Base-by-base conservation (phyloP, 2,888 invertebrate genomes). In the Melipona bicolor region DNA sequence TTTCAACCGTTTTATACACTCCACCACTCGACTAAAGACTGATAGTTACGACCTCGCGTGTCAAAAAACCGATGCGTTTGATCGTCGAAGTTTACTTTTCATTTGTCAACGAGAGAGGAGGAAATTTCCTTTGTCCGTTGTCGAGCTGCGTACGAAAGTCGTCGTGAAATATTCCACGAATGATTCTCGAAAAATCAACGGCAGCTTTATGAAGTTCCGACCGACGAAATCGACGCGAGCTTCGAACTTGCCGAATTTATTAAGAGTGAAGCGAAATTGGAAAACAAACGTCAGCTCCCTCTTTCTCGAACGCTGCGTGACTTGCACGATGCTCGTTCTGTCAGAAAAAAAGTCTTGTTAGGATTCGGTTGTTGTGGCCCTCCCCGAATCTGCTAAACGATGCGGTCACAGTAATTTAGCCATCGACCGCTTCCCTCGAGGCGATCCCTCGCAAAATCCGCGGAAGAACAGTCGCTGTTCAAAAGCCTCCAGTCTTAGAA, bases 351-450 rank as follows among this genome's bases (percentile, higher is more conserved):
- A 56, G 61, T 77, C 77, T 61, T 59, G 73, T 73, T 61, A 50
- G 73, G 73, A 74, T 56, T 73, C 73, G 61, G 52, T 72, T 49
- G 61, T 83, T 21, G 27, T 36, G 83, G 83, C 24, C 61, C 27
- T 77, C 70, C 67, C 75, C 67, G 62, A 79, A 84, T 77, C 71
- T 77, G 73, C 62, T 80, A 84, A 84, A 85, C 85, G 80, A 69
- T 74, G 85, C 32, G 85, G 85, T 80, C 85, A 75, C 85, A 71
- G 85, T 67, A 85, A 84, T 84, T 84, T 79, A 74, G 65, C 43
- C 72, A 77, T 80, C 49, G 80, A 84, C 85, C 77, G 15, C 85
- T 75, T 73, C 24, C 79, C 68, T 24, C 59, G 54, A 52, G 52
- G 64, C 13, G 59, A 69, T 50, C 70, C 59, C 32, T 50, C 21